Evolutionary conservation across 1,140 invertebrate genomes (phyloP), one percentile per base, ranked within the genome.

Genomic region (Phortica variegata): DNA sequence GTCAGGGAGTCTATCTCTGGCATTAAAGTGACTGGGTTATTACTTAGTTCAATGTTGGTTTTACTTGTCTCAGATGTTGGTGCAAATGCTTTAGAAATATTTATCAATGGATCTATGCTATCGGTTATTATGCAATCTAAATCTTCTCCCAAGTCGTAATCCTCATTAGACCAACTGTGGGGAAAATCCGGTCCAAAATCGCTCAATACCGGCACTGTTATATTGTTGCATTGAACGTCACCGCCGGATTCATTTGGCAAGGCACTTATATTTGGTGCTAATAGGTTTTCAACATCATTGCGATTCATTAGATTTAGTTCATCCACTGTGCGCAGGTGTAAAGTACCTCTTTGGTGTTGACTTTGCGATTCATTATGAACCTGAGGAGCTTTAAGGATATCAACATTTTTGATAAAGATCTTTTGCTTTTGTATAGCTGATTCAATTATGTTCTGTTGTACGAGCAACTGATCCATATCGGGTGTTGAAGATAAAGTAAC

Each of bases 211-310:
- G 95, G 39, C 32, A 49, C 52, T 19, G 12, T 15, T 29, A 40
- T 6, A 41, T 3, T 13, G 54, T 1, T 7, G 51, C 15, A 17
- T 52, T 46, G 4, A 53, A 13, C 0, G 71, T 84, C 77, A 17
- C 95, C 95, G 79, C 76, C 37, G 60, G 54, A 26, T 43, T 46
- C 43, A 32, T 26, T 46, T 37, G 8, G 61, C 32, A 48, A 62
- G 39, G 94, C 33, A 90, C 96, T 16, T 89, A 98, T 60, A 89
- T 93, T 73, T 2, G 70, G 72, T 21, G 69, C 72, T 29, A 75
- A 68, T 8, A 75, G 38, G 38, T 68, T 66, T 45, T 75, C 63
- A 32, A 75, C 72, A 37, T 75, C 72, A 38, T 56, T 75, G 41
- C 65, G 58, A 29, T 73, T 75, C 73, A 76, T 73, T 29, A 76